phyloP scores from a whole-genome alignment of 2,113 vertebrate genomes.

The Tylochromis polylepis region DNA sequence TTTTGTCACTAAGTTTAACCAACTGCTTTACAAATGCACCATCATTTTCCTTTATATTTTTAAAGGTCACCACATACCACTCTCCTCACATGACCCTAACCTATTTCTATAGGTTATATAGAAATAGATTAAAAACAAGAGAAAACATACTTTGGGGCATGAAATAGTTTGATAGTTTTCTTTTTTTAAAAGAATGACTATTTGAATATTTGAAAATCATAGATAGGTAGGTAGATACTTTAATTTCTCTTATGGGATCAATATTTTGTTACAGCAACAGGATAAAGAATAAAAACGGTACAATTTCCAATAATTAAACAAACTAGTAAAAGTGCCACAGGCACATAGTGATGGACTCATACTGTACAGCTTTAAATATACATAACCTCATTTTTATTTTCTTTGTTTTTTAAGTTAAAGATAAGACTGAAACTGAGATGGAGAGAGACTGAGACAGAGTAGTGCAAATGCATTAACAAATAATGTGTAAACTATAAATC shows the following conservation, averaged over 20 bases:
- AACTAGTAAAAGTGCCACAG: background rate
- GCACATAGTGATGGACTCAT: background rate
- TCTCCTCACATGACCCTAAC: background rate
- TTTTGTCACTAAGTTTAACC: background rate
- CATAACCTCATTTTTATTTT: no score
- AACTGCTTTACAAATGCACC: background rate
- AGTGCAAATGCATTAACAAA: background rate
- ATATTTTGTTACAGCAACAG: background rate
- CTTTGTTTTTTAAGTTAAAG: no score
- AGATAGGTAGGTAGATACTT: background rate
- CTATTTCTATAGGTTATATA: background rate
- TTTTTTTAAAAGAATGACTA: background rate
- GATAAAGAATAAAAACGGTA: background rate
- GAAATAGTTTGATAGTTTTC: background rate
- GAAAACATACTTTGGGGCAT: no score
- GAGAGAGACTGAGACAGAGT: background rate
- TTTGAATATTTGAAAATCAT: background rate
- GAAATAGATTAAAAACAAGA: no score
- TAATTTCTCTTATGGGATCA: no score
- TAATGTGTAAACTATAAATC: background rate
- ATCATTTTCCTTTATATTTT: background rate
- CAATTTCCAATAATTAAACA: background rate
- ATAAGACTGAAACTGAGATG: background rate
- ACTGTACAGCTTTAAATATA: background rate
- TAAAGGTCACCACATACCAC: background rate